A percentile compares a stretch with the other conserved stretches of the same genome.
phyloP scores from a whole-genome alignment of 1,140 invertebrate genomes.

The Coelopa frigida region DNA sequence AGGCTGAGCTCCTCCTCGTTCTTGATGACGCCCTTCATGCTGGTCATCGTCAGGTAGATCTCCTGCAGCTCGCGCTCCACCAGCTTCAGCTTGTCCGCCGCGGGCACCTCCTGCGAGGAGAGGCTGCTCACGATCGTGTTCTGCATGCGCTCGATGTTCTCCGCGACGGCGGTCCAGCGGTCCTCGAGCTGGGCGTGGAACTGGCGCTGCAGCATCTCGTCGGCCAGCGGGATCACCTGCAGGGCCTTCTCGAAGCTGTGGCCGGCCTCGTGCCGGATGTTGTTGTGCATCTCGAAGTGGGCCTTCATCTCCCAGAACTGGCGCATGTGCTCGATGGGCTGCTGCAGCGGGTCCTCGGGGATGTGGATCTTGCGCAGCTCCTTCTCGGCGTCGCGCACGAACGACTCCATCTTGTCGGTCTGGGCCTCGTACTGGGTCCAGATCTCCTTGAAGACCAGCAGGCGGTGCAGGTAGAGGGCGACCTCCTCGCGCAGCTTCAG shows the following conservation, averaged over 20 bases:
- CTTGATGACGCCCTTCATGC: constrained; percentile 67
- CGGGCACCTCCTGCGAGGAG: constrained; percentile 61
- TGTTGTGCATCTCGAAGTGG: constrained; percentile 78
- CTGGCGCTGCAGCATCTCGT: constrained; percentile 72
- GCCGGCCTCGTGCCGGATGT: constrained; percentile 62
- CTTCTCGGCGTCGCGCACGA: constrained; percentile 63
- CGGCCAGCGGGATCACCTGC: constrained; percentile 66
- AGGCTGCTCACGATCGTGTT: constrained; percentile 57
- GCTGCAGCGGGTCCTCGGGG: constrained; percentile 48
- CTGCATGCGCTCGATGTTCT: constrained; percentile 59
- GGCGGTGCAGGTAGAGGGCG: constrained; percentile 57
- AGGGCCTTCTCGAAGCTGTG: constrained; percentile 68
- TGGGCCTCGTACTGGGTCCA: constrained; percentile 66
- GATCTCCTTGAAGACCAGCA: constrained; percentile 66
- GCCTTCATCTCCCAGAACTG: constrained; percentile 84
- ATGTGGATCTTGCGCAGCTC: constrained; percentile 52
- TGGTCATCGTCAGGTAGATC: constrained; percentile 56
- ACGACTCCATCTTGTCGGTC: constrained; percentile 63
- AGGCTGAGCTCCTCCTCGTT: constrained; percentile 72
- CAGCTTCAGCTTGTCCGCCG: constrained; percentile 61
- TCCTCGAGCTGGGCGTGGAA: constrained; percentile 67
- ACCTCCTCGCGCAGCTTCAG: constrained; percentile 65
- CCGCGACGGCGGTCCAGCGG: constrained; percentile 62
- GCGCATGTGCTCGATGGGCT: constrained; percentile 61
- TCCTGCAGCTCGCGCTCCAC: constrained; percentile 68